Evolutionary conservation across 2,888 invertebrate species (phyloP).

Genomic region (Colletes collaris): DNA sequence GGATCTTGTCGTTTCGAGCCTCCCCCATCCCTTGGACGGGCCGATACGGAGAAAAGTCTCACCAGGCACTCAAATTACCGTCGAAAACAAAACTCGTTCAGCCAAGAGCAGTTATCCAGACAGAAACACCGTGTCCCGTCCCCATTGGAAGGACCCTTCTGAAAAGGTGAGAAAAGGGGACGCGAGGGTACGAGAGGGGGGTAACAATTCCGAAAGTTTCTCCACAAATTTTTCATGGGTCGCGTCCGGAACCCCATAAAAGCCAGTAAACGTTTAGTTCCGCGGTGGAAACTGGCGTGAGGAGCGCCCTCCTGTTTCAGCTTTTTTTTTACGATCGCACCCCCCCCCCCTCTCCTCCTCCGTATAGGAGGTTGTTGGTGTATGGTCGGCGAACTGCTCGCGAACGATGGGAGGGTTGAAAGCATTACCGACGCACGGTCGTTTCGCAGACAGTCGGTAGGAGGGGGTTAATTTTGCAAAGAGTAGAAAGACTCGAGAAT

Average conservation of each 20-base stretch:
- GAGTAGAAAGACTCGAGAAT: conserved; percentile 74
- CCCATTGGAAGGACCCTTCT: not conserved
- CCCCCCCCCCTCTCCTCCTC: too few species aligned
- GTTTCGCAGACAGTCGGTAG: conserved; percentile 20
- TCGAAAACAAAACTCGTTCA: conserved; percentile 33
- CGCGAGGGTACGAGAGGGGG: conserved; percentile 3
- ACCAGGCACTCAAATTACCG: conserved; percentile 20
- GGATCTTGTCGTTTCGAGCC: not conserved
- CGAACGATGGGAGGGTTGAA: conserved; percentile 44
- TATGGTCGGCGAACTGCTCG: conserved; percentile 33
- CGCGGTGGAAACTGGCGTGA: conserved; percentile 23
- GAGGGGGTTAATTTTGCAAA: conserved; percentile 64
- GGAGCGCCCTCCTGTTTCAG: not conserved
- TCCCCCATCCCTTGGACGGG: not conserved
- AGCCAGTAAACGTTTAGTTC: conserved; percentile 53
- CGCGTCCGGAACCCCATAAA: conserved; percentile 55
- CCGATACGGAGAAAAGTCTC: not conserved
- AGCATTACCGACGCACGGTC: conserved; percentile 62
- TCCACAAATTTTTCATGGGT: conserved; percentile 59
- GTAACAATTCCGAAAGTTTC: conserved; percentile 54
- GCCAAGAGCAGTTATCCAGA: conserved; percentile 33
- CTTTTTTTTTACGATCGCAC: conserved; percentile 46
- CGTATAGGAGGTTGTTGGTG: conserved; percentile 43
- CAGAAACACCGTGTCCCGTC: conserved; percentile 30
- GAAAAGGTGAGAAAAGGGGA: conserved; percentile 25